Conservation (phyloP, 2,113 vertebrate genomes). For the Lethenteron reissneri region DNA sequence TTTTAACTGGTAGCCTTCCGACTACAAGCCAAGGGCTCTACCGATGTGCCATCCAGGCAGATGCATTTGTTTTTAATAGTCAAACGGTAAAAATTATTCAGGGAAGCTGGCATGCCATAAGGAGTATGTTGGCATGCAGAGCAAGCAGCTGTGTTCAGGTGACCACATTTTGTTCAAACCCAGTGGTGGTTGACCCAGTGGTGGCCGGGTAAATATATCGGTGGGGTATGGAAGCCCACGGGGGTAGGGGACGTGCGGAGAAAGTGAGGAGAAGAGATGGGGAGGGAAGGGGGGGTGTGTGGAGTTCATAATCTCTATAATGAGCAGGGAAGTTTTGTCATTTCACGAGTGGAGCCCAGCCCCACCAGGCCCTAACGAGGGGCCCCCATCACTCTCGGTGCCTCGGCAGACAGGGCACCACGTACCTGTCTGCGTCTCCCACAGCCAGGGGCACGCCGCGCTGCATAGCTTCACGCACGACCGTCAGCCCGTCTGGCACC, state of each 20-base stretch:
- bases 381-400: background rate
- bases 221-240: background rate
- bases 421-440: constrained; percentile 83
- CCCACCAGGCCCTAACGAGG: background rate
- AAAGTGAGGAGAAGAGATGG: background rate
- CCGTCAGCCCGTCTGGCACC: constrained; percentile 72
- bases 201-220: background rate
- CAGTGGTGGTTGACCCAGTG: too few relatives aligned
- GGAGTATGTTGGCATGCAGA: constrained; percentile 19
- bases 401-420: background rate
- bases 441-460: constrained; percentile 47
- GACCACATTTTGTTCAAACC: too few relatives aligned
- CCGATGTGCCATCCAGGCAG: too few relatives aligned
- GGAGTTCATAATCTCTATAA: background rate
- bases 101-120: constrained; percentile 16
- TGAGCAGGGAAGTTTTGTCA: background rate
- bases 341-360: background rate
- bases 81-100: too few relatives aligned
- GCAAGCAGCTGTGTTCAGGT: background rate
- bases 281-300: background rate
- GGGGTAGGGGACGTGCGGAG: background rate
- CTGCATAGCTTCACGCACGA: constrained; percentile 62
- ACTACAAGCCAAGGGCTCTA: too few relatives aligned
- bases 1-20: too few relatives aligned
- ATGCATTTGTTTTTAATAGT: too few relatives aligned